A percentile compares a stretch with the other conserved stretches of the same genome.
phyloP scores from a whole-genome alignment of 2,888 invertebrate species.

The Odontomyia ornata region DNA sequence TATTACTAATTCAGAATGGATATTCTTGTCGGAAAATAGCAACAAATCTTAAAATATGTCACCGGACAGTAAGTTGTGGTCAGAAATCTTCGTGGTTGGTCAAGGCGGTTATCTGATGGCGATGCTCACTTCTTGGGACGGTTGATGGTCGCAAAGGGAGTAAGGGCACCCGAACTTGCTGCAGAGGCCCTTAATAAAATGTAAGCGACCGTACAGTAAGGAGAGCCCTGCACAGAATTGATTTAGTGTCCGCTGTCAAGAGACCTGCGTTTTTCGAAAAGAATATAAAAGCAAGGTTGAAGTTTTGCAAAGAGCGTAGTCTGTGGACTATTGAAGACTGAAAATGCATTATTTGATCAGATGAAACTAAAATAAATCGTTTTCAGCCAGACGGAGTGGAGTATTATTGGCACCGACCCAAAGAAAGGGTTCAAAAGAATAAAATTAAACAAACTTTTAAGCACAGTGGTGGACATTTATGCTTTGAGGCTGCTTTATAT shows the following conservation, averaged over 20 bases:
- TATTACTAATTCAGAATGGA: no score
- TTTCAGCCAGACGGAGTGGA: conserved; percentile 46
- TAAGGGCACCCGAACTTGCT: not conserved
- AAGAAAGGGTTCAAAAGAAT: conserved; percentile 6
- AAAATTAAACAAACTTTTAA: conserved; percentile 11
- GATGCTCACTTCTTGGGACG: not conserved
- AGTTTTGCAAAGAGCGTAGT: not conserved
- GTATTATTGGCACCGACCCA: conserved; percentile 33
- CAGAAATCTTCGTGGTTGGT: no score
- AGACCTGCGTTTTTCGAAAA: not conserved
- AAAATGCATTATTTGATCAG: conserved; percentile 45
- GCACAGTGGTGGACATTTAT: conserved; percentile 16
- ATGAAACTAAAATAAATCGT: no score
- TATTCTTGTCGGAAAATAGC: no score
- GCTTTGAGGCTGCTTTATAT: conserved; percentile 4
- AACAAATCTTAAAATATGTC: no score
- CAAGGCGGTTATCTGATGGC: no score
- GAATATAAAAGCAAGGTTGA: no score
- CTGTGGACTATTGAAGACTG: conserved; percentile 28
- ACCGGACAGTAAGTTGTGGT: no score
- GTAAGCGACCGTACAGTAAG: no score
- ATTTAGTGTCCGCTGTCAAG: not conserved
- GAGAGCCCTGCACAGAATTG: not conserved
- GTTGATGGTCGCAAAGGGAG: not conserved
- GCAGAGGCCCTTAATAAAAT: no score